A percentile compares a stretch with the other conserved stretches of the same genome.
Conservation (phyloP, 2,888 invertebrate genomes). For the Euspilapteryx auroguttella region DNA sequence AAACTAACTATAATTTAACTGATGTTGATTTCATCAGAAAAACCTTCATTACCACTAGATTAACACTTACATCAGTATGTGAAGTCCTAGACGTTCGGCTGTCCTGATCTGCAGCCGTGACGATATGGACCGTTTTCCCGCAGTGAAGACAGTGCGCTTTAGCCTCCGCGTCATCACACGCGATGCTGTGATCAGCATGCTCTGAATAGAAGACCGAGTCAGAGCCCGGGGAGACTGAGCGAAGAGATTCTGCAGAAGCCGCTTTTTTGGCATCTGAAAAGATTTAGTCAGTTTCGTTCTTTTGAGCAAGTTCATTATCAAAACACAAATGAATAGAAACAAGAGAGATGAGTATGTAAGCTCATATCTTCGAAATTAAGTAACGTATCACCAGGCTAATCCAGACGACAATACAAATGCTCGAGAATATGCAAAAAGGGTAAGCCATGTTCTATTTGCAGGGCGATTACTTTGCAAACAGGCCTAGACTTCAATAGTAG, state of each 20-base stretch:
- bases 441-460: no score
- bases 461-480: no score
- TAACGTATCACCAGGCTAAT: no score
- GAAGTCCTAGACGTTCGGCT: slow-evolving; percentile 41
- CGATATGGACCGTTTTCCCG: slow-evolving; percentile 75
- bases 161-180: slow-evolving; percentile 56
- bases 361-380: no score
- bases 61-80: slow-evolving; percentile 46
- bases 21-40: no score
- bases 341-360: no score
- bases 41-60: no score
- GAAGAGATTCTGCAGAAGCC: slow-evolving; percentile 81
- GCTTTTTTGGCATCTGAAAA: slow-evolving; percentile 65
- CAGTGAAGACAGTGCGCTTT: slow-evolving; percentile 79
- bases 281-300: slow-evolving; percentile 9
- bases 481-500: slow-evolving; percentile 4
- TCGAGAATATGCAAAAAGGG: no score
- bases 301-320: no score
- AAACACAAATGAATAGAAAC: no score
- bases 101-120: slow-evolving; percentile 51
- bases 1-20: no score
- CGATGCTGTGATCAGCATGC: slow-evolving; percentile 61
- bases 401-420: no score
- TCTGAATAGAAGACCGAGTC: slow-evolving; percentile 91
- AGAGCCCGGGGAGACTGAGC: slow-evolving; percentile 89